These are phyloP conservation scores for Porites lutea DNA, from an alignment of 64 coral and sea anemone species.

Conservation along the genomic window DNA sequence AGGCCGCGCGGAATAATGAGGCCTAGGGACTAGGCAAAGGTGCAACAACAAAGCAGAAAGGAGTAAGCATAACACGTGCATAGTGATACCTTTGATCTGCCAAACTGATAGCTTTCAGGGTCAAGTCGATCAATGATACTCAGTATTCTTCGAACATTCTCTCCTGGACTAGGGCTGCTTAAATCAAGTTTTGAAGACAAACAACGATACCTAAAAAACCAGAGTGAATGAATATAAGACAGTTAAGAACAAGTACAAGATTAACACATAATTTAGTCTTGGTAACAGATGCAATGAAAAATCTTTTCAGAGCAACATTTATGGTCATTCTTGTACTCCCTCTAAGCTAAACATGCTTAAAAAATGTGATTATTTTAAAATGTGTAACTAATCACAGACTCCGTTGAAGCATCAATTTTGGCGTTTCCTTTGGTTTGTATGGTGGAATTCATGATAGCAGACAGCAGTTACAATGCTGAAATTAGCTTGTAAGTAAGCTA, in stretches of 20 bases:
- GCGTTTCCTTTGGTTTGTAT: too few species aligned
- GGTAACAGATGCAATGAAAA: too few species aligned
- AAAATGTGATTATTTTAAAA: too few species aligned
- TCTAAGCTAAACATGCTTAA: too few species aligned
- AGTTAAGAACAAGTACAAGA: not conserved
- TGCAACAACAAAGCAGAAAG: not conserved
- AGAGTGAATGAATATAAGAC: not conserved
- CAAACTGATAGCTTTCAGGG: conserved; percentile 78
- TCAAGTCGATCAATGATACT: conserved; percentile 49
- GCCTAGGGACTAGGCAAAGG: not conserved
- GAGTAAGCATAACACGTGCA: not conserved
- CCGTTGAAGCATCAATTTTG: too few species aligned
- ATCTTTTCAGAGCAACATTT: too few species aligned
- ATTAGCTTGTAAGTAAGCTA: too few species aligned
- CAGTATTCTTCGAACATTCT: conserved; percentile 76
- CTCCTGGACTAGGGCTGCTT: conserved; percentile 12
- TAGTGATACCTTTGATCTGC: conserved; percentile 68
- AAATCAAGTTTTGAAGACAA: conserved; percentile 63
- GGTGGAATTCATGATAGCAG: too few species aligned
- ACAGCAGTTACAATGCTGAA: too few species aligned
- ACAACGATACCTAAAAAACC: conserved; percentile 78
- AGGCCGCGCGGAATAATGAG: not conserved
- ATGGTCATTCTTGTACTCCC: too few species aligned
- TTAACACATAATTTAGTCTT: not conserved
- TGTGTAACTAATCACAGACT: too few species aligned